Evolutionary conservation across 2,113 vertebrate genomes (phyloP).

Genomic region (Aix galericulata): DNA sequence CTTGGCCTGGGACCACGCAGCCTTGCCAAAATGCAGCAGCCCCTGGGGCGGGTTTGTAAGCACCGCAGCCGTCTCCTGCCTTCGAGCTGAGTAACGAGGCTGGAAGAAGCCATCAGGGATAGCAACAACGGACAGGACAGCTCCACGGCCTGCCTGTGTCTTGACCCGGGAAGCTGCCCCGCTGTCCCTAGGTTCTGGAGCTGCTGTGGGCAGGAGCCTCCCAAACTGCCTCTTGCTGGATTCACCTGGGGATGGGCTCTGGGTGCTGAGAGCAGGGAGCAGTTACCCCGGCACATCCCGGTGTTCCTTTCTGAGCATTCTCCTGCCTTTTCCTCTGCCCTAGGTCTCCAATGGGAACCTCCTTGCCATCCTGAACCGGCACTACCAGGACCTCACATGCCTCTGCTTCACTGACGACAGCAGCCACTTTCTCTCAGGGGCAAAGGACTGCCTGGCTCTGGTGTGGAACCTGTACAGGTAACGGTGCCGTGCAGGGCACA

Average conservation of each 20-base stretch:
- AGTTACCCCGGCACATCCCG: fast-evolving
- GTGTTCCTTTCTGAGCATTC: background rate
- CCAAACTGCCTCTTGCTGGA: background rate
- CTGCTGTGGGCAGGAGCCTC: background rate
- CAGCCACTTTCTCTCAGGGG: conserved; percentile 94
- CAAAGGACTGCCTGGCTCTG: conserved; percentile 92
- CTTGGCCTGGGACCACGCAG: fast-evolving
- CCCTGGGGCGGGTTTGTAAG: background rate
- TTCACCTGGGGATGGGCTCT: no score
- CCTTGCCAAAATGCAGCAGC: background rate
- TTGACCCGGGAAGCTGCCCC: background rate
- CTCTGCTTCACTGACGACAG: conserved; percentile 91
- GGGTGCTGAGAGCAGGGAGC: background rate
- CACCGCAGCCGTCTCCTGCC: background rate
- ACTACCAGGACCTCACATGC: conserved; percentile 95
- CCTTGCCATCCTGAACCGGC: conserved; percentile 87
- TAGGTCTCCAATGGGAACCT: conserved; percentile 93
- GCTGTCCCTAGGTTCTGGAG: background rate
- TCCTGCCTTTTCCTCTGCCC: background rate
- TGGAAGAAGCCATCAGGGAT: background rate
- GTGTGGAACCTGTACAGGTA: conserved; percentile 93
- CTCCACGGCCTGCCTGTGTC: fast-evolving
- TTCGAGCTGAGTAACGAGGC: background rate
- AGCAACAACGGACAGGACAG: background rate
- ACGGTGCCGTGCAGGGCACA: fast-evolving